Conservation (phyloP, 1,140 invertebrate genomes). For the Drosophila ogumai region DNA sequence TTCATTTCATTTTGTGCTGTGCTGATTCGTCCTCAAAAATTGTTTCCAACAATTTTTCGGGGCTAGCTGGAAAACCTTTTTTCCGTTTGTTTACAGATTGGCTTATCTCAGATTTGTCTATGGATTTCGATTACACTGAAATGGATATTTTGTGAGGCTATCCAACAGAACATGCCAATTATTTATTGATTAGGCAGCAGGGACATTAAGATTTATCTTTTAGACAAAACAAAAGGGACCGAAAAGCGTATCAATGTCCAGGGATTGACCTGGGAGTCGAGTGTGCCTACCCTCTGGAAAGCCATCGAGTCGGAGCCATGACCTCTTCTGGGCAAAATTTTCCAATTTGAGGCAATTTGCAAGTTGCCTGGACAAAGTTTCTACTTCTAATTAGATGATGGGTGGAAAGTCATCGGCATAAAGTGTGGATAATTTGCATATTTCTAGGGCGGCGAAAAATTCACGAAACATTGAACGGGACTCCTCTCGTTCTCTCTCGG, state of each 20-base stretch:
- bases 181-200: slow-evolving; percentile 51
- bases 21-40: slow-evolving; percentile 35
- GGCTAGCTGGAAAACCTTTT: slow-evolving; percentile 19
- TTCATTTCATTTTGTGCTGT: slow-evolving; percentile 43
- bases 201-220: slow-evolving; percentile 55
- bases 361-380: slow-evolving; percentile 23
- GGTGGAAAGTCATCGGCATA: slow-evolving; percentile 28
- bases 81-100: slow-evolving; percentile 47
- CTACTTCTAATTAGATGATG: slow-evolving; percentile 39
- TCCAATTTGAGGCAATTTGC: slow-evolving; percentile 40
- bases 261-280: slow-evolving; percentile 17
- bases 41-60: slow-evolving; percentile 36
- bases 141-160: slow-evolving; percentile 42
- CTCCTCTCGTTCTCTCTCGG: not conserved
- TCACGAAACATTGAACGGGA: slow-evolving; percentile 40
- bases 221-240: slow-evolving; percentile 12
- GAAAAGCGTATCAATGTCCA: slow-evolving; percentile 16
- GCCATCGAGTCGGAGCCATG: slow-evolving; percentile 10
- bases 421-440: slow-evolving; percentile 45
- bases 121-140: slow-evolving; percentile 50
- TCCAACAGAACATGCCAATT: slow-evolving; percentile 45
- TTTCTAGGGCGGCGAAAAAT: slow-evolving; percentile 15
- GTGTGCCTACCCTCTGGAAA: slow-evolving; percentile 6
- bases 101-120: slow-evolving; percentile 55
- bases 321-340: slow-evolving; percentile 27